phyloP scores from a whole-genome alignment of 2,113 vertebrate genomes.

The Chunga burmeisteri region DNA sequence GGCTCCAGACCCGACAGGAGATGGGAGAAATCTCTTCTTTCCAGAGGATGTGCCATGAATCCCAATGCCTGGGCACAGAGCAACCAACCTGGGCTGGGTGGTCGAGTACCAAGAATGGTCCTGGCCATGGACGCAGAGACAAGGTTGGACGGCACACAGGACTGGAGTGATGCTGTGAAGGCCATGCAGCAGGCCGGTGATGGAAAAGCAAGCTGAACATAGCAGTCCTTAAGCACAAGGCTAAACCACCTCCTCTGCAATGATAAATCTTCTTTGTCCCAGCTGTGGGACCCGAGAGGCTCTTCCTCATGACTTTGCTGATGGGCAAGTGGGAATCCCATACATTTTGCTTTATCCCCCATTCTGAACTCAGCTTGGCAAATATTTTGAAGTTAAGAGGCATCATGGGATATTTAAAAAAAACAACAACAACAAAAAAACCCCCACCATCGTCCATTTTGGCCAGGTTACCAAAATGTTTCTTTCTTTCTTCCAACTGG shows the following conservation, averaged over 20 bases:
- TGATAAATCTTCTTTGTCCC: neutral
- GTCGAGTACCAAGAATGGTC: rapidly evolving
- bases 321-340: neutral
- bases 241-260: neutral
- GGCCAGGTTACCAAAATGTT: neutral
- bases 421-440: neutral
- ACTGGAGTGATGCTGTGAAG: neutral
- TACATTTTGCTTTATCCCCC: neutral
- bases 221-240: too few species aligned
- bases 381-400: neutral
- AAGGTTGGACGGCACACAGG: neutral
- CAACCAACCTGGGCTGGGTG: neutral
- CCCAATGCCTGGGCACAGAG: rapidly evolving
- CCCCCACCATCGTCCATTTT: neutral
- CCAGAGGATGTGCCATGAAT: rapidly evolving
- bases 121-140: rapidly evolving
- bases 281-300: rapidly evolving
- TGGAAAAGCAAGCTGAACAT: neutral
- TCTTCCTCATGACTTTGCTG: neutral
- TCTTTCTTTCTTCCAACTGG: neutral
- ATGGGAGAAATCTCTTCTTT: neutral
- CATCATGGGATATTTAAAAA: neutral
- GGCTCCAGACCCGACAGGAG: rapidly evolving
- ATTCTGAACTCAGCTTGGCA: neutral
- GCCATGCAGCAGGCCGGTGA: neutral